Base-by-base conservation (phyloP, 1,140 invertebrate genomes). In the Sitophilus oryzae region DNA sequence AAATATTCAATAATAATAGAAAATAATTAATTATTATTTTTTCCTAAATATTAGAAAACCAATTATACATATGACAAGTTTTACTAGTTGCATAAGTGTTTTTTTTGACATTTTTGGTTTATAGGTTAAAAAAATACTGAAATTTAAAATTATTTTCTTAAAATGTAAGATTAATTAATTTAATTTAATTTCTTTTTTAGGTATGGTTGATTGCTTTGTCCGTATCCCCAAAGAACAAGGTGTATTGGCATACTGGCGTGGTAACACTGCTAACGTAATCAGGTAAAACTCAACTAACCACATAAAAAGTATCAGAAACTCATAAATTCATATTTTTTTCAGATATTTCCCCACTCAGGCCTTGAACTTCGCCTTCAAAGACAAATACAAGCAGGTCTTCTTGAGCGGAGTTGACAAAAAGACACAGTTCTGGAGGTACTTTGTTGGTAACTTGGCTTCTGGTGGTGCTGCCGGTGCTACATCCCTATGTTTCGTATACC, bases 281-380 rank as follows among this genome's bases (percentile, higher is more conserved):
- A 76, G 84, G 73, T 56, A 48, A 37, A 30, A 34, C 11, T 3
- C 16, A 37, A 4, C n/a, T 15, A 37, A 4, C 3, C 3, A 37
- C 11, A 37, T 37, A 37, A 14, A 37, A 14, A 37, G n/a, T 14
- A 3, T 14, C 11, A 37, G n/a, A 37, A 14, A 37, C 16, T 14
- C 16, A 37, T 11, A 37, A 3, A 34, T 4, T 14, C 16, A 37
- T 37, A 37, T 37, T 16, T 22, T 15, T 43, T 38, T 15, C 38
- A 57, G 55, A 46, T 95, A 95, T 69, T 96, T 96, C 79, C 93
- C 93, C 35, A 95, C 93, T 11, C 93, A 97, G 70, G 93, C 93
- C 38, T 77, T 97, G 42, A 96, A 96, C 79, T 96, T 97, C 71
- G 92, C 93, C 58, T 96, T 96, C 77, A 96, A 96, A 72, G 91